Conservation (phyloP, 2,797 vertebrate genomes). For the Hippocampus kuda region DNA sequence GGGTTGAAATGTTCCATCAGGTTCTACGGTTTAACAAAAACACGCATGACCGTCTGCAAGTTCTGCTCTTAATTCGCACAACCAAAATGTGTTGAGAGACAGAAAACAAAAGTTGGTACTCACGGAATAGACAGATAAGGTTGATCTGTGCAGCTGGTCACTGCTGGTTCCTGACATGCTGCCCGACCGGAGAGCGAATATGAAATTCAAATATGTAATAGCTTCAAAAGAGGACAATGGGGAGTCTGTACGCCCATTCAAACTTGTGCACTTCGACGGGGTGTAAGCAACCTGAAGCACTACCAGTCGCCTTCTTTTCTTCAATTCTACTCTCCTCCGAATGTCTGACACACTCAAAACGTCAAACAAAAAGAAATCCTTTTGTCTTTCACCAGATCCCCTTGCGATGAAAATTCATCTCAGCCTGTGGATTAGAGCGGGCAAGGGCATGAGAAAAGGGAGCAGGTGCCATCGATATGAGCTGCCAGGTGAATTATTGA, state of each 20-base stretch:
- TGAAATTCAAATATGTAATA: constrained; percentile 5
- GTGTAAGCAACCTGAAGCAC: constrained; percentile 8
- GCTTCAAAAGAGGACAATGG: constrained; percentile 9
- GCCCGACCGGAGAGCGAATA: constrained; percentile 7
- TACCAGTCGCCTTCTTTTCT: background rate
- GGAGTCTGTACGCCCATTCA: constrained; percentile 27
- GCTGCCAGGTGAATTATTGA: constrained; percentile 66
- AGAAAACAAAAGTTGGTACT: constrained; percentile 22
- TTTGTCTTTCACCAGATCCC: constrained; percentile 1
- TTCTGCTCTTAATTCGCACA: background rate
- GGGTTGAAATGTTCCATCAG: constrained; percentile 94
- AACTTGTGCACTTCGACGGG: constrained; percentile 5
- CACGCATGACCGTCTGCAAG: background rate
- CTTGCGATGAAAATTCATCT: constrained; percentile 16
- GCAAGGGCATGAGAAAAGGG: constrained; percentile 37
- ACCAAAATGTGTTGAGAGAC: background rate
- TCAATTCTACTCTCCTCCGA: background rate
- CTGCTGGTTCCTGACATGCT: constrained; percentile 67
- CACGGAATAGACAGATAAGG: constrained; percentile 64
- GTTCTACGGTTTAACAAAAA: constrained; percentile 59
- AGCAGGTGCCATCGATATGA: constrained; percentile 56
- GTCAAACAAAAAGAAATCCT: constrained; percentile 8
- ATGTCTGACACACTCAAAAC: background rate
- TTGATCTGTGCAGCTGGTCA: constrained; percentile 68
- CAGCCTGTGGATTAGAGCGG: constrained; percentile 35